Evolutionary conservation across 2,888 invertebrate species (phyloP), one percentile per base, ranked within the genome.

Genomic region (Lordiphosa andalusiaca): DNA sequence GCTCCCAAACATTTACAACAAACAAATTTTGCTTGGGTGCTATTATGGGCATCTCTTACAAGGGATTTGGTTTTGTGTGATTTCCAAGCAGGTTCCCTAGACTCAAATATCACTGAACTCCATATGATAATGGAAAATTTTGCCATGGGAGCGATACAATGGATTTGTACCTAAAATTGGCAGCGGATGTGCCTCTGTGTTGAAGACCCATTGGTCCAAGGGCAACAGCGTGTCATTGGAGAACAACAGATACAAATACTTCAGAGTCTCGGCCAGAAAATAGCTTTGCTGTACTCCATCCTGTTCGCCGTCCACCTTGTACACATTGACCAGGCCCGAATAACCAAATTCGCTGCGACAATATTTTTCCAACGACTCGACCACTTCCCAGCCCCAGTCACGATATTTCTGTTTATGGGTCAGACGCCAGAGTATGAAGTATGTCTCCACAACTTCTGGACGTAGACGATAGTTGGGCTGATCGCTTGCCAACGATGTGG

Each of bases 241-340:
- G 92, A 97, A 99, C 71, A 98, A 92, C 74, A 99, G 93, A 91
- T 97, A 99, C 73, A 99, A 92, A 90, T 98, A 98, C 93, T 99
- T 99, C 66, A 99, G 93, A 35, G 98, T 99, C 90, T 99, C 99
- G 2, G 99, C 99, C 73, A 99, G 92, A 92, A 99, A 98, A 93
- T 96, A 99, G 90, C 98, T 98, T 90, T 99, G 99, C 89, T 99
- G 99, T 33, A 99, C 98, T 90, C 99, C 99, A 90, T 99, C 99
- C 80, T 97, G 95, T 72, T 93, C 92, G 13, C 96, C 94, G 60
- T 94, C 93, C 70, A 92, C 91, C 77, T 93, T 92, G 91, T 99
- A 98, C 38, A 99, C 99, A 91, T 99, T 98, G 78, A 94, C 93
- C 35, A 99, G 91, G 0, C 99, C 99, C 19, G 97, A 94, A 91